phyloP scores from a whole-genome alignment of 2,888 invertebrate species.

The Drosophila differens region DNA sequence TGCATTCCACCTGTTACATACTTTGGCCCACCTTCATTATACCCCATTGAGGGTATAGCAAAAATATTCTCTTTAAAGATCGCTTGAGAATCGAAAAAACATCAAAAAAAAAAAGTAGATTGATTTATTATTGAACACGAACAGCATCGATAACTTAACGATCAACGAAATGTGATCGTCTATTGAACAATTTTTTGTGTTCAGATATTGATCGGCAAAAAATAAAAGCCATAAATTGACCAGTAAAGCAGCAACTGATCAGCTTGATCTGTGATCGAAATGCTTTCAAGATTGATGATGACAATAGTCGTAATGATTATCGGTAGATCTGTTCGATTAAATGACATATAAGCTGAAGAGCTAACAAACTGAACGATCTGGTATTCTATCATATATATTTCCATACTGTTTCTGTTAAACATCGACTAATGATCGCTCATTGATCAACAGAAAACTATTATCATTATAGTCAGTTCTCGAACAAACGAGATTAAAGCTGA shows the following conservation, averaged over 20 bases:
- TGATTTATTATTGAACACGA: neutral
- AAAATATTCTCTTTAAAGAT: neutral
- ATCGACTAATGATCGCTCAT: neutral
- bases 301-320: neutral
- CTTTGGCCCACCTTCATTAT: neutral
- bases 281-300: neutral
- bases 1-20: neutral
- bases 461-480: no score
- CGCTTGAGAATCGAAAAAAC: neutral
- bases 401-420: neutral
- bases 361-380: neutral
- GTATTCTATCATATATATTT: neutral
- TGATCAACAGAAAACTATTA: neutral
- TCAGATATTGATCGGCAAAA: neutral
- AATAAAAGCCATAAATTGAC: neutral
- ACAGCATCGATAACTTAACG: conserved; percentile 4
- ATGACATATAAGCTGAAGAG: neutral
- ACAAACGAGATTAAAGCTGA: neutral
- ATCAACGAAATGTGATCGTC: conserved; percentile 1
- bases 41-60: neutral
- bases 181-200: neutral
- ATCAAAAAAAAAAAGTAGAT: neutral
- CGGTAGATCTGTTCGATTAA: neutral
- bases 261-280: neutral
- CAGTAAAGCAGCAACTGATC: neutral